Evolutionary conservation across 2,797 vertebrate genomes (phyloP), one percentile per base, ranked within the genome.

Genomic region (Sebastes steindachneri): DNA sequence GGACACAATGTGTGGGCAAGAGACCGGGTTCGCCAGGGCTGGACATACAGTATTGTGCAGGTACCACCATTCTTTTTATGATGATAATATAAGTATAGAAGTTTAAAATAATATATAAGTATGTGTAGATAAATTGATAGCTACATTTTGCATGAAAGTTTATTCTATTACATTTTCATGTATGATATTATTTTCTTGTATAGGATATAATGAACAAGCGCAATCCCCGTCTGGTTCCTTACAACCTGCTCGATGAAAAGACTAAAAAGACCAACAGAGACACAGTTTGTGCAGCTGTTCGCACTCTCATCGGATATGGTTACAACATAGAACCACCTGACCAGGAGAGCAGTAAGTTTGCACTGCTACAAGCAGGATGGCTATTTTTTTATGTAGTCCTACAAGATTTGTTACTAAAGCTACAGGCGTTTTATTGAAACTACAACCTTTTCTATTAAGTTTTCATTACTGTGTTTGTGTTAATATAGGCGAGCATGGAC

Each of bases 241-340:
- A 99, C 88, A 97, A 96, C 90, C 95, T 99, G 3, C 92, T 99
- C 80, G 98, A 99, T 19, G 98, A 99, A 88, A 97, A 97, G 87
- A 98, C 97, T 35, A 99, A 99, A 92, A 97, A 97, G 91, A 98
- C 97, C 26, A 99, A 99, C 90, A 94, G 98, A 77, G 97, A 98
- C 73, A 98, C 97, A 2, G 96, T 99, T 63, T 98, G 97, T 66
- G 97, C 97, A 57, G 97, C 97, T 0, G 97, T 98, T 68, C 96
- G 98, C 8, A 99, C 98, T 11, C 96, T 98, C 9, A 95, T 99
- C 0, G 97, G 97, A 82, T 98, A 99, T 0, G 98, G 98, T 54
- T 99, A 98, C 94, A 99, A 99, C 90, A 97, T 99, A 5, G 98
- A 99, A 69, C 98, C 98, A 0, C 98, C 98, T 1, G 98, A 99